Percentiles rank a stretch among this genome's conserved stretches.
phyloP scores from a whole-genome alignment of 1,140 invertebrate species.

The Ostrea edulis region DNA sequence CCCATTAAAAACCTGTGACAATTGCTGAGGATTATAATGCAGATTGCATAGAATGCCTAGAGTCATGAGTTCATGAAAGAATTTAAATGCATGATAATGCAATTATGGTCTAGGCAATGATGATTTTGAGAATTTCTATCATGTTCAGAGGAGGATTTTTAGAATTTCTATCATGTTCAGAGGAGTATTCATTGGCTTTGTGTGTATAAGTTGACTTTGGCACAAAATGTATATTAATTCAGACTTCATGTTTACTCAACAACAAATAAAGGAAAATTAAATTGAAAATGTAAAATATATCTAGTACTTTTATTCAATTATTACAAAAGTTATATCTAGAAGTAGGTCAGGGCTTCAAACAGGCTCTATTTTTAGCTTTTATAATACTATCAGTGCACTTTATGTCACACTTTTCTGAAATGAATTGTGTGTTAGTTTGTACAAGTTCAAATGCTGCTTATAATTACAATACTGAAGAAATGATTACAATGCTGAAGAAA shows the following conservation, averaged over 20 bases:
- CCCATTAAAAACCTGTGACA: no score
- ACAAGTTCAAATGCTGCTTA: no score
- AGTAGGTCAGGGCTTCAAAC: no score
- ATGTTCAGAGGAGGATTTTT: background rate
- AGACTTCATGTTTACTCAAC: constrained; percentile 3
- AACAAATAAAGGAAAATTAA: background rate
- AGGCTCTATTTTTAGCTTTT: no score
- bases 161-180: background rate
- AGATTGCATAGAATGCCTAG: background rate
- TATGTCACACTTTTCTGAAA: no score
- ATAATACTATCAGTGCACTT: no score
- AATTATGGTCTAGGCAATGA: background rate
- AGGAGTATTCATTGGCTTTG: background rate
- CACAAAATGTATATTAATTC: background rate
- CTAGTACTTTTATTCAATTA: no score
- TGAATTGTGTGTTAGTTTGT: no score
- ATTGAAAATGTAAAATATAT: background rate
- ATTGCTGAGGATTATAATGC: no score
- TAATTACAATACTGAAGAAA: no score
- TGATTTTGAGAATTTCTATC: background rate
- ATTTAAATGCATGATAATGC: background rate
- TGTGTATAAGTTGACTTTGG: background rate
- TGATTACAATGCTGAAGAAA: no score
- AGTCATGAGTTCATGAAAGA: background rate
- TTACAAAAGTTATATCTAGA: no score